Evolutionary conservation across 2,888 invertebrate genomes (phyloP), one percentile per base, ranked within the genome.

Genomic region (Hecatera dysodea): DNA sequence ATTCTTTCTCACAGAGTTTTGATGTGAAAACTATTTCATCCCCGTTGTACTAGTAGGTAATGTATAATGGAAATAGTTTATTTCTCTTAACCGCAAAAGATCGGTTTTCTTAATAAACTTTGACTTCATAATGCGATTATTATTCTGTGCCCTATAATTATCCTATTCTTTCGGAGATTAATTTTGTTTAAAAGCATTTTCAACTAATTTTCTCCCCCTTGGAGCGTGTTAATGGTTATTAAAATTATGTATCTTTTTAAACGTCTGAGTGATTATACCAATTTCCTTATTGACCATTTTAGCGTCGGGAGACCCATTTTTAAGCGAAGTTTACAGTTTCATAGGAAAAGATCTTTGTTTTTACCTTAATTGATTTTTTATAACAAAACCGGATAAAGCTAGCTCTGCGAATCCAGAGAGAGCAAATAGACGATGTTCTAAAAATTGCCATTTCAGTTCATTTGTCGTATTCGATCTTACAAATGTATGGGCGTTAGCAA

Each of bases 401-500:
- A 27, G 15, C 22, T 72, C 22, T 22, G 50, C 19, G 39, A 50
- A 74, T 48, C 19, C 29, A 7, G 7, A 55, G 1, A 19, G 22
- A 64, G 67, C 44, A 67, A 46, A 67, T 46, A 44, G 15, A 52
- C n/a, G 27, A 64, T 68, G 64, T 44, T 33, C 17, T n/a, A 55
- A 69, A 74, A 70, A 70, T 60, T 55, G 64, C 60, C 42, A 33
- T 48, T 27, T 62, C 65, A 44, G 61, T 46, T 75, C 44, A 75
- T 79, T 79, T 65, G 61, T 65, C 39, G 55, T 42, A 55, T 71
- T 75, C 19, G 60, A 59, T 69, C 44, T 29, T 22, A 46, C 44
- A 44, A 62, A 59, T 75, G 57, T 70, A 44, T 59, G 65, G 64
- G 70, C 62, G 70, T 75, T 55, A 64, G 52, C 64, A 57, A 72